These are phyloP conservation scores for Molossus alvarezi DNA, from an alignment of 2,797 vertebrate genomes.

Conservation along the genomic window DNA sequence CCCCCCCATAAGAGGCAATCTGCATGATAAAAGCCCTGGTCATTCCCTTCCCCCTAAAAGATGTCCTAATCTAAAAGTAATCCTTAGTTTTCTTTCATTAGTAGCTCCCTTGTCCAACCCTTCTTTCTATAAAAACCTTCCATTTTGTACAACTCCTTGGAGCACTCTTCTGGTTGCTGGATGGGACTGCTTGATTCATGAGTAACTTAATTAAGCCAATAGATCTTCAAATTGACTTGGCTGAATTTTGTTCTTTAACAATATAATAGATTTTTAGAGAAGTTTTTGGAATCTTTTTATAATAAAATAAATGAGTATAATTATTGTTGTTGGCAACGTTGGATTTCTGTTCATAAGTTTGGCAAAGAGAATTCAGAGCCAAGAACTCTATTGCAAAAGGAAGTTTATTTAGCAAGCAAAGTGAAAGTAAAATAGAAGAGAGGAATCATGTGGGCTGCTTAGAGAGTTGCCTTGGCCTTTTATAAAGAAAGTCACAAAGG, in stretches of 20 bases:
- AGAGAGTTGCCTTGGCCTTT: background rate
- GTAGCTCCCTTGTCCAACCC: background rate
- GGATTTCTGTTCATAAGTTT: background rate
- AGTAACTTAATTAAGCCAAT: background rate
- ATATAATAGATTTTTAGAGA: background rate
- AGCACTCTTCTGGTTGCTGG: background rate
- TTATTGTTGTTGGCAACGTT: background rate
- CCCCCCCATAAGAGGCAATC: background rate
- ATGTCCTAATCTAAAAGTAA: background rate
- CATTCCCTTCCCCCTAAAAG: background rate
- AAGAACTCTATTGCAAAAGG: background rate
- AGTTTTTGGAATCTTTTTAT: background rate
- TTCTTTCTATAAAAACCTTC: background rate
- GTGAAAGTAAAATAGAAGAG: background rate
- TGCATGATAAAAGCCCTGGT: background rate
- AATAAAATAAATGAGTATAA: background rate
- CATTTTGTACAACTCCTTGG: background rate
- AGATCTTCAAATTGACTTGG: background rate
- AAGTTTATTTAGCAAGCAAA: background rate
- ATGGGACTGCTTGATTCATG: background rate
- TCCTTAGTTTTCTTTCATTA: background rate
- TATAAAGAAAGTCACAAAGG: background rate
- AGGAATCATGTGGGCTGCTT: background rate
- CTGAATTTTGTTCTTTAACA: background rate
- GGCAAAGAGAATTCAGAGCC: background rate